Conservation (phyloP, 2,113 vertebrate genomes). For the Talpa occidentalis region DNA sequence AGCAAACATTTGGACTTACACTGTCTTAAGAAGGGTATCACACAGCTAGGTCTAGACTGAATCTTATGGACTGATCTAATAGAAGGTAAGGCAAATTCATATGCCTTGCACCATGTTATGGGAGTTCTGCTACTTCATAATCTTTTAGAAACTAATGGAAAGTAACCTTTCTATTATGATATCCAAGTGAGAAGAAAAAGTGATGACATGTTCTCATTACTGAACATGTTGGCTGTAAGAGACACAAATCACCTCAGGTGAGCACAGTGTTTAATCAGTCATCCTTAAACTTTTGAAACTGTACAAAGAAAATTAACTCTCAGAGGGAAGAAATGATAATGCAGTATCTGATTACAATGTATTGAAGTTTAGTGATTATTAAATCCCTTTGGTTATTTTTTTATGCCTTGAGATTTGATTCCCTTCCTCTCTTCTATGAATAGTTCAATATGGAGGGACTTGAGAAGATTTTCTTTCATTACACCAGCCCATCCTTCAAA, state of each 20-base stretch:
- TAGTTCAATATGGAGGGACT: neutral
- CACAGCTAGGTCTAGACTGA: neutral
- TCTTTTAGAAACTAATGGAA: neutral
- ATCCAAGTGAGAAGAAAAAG: neutral
- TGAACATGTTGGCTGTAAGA: neutral
- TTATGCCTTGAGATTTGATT: neutral
- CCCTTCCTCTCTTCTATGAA: neutral
- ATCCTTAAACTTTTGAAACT: neutral
- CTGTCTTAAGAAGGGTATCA: neutral
- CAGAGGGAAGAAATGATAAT: neutral
- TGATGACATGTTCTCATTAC: neutral
- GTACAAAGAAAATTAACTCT: neutral
- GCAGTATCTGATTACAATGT: neutral
- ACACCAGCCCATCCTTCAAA: accelerated
- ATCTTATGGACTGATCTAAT: neutral
- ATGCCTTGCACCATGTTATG: neutral
- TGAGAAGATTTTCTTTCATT: neutral
- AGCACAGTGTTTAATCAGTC: neutral
- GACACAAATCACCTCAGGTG: neutral
- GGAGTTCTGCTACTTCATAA: neutral
- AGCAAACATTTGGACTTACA: neutral
- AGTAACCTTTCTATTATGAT: neutral
- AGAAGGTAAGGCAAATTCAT: neutral
- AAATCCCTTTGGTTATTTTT: neutral
- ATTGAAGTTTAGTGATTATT: neutral